These are phyloP conservation scores for Triplophysa dalaica DNA, from an alignment of 2,113 vertebrate species.

Conservation along the genomic window DNA sequence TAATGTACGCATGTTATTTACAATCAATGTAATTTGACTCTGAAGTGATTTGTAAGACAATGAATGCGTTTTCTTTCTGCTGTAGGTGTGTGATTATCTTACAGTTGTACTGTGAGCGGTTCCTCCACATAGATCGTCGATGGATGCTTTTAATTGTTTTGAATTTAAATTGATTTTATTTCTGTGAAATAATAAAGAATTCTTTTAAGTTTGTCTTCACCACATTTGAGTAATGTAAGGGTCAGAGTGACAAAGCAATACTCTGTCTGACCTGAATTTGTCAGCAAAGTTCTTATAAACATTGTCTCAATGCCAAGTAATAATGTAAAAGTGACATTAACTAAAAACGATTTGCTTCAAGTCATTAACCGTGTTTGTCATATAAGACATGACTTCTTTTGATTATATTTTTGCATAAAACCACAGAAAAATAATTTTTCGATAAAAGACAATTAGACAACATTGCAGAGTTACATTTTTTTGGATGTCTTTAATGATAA, in stretches of 20 bases:
- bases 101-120: conserved; percentile 69
- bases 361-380: no score
- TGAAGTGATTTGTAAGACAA: neutral
- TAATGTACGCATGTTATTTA: conserved; percentile 57
- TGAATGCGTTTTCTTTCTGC: conserved; percentile 31
- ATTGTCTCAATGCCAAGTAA: no score
- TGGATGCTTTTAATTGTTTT: conserved; percentile 15
- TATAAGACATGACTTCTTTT: no score
- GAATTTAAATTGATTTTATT: conserved; percentile 39
- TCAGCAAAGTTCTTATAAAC: no score
- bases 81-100: conserved; percentile 74
- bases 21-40: neutral
- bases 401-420: no score
- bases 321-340: no score
- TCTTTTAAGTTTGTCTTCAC: conserved; percentile 13
- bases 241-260: neutral
- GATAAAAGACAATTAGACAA: no score
- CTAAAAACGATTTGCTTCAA: no score
- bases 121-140: neutral
- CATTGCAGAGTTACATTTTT: no score
- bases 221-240: neutral
- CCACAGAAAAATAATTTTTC: no score
- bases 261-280: no score
- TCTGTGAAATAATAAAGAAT: conserved; percentile 58
- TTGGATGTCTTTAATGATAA: no score